Percentiles rank a stretch among this genome's conserved stretches.
These are phyloP conservation scores for Drosophila nr. medialis DNA, from an alignment of 2,888 invertebrate genomes.

Conservation along the genomic window DNA sequence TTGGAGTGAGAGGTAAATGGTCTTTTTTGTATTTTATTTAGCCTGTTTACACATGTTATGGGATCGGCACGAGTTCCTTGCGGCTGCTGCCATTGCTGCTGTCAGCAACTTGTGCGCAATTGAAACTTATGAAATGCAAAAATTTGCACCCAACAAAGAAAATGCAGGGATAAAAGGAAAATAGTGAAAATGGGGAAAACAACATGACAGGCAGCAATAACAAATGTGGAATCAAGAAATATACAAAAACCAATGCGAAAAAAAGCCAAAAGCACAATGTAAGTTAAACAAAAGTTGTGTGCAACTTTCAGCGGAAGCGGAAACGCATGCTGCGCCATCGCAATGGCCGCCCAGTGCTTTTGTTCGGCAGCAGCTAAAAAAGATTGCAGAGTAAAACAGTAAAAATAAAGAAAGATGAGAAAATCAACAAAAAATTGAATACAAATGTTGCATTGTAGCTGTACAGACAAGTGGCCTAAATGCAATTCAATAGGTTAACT, in stretches of 20 bases:
- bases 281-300: constrained; percentile 74
- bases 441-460: constrained; percentile 40
- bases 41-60: constrained; percentile 75
- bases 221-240: constrained; percentile 57
- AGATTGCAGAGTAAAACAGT: constrained; percentile 2
- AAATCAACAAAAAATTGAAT: constrained; percentile 16
- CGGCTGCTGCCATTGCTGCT: constrained; percentile 47
- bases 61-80: constrained; percentile 27
- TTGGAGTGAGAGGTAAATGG: background rate
- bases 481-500: constrained; percentile 70
- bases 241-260: constrained; percentile 1
- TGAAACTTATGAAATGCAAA: constrained; percentile 76
- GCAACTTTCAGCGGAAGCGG: constrained; percentile 64
- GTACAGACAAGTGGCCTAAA: constrained; percentile 65
- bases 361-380: constrained; percentile 34
- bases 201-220: constrained; percentile 53
- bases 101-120: constrained; percentile 78
- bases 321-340: constrained; percentile 70
- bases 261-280: constrained; percentile 45
- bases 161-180: background rate
- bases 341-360: constrained; percentile 50
- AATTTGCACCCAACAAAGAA: constrained; percentile 38
- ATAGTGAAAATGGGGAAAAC: constrained; percentile 17
- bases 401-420: constrained; percentile 3
- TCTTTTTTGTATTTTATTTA: constrained; percentile 24